phyloP scores from a whole-genome alignment of 2,797 vertebrate species.

The Phrynocephalus forsythii region DNA sequence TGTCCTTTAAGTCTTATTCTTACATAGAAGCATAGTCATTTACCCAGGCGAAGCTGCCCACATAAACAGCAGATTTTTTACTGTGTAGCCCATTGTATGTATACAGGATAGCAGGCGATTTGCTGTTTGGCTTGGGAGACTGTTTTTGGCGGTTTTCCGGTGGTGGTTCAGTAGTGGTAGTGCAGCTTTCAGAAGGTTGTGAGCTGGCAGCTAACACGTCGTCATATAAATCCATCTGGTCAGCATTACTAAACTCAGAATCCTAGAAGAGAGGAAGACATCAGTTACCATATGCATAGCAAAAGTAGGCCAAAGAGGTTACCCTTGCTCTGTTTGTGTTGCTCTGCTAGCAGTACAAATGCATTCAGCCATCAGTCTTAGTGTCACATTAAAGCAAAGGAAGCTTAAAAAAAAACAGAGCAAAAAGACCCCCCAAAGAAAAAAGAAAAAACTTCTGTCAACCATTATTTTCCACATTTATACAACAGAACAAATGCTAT shows the following conservation, averaged over 20 bases:
- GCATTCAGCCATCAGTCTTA: background rate
- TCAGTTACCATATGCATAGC: background rate
- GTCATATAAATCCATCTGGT: slow-evolving; percentile 93
- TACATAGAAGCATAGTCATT: slow-evolving; percentile 82
- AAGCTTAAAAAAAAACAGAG: background rate
- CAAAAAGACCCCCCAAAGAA: too few species aligned
- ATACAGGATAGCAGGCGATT: slow-evolving; percentile 77
- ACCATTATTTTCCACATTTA: background rate
- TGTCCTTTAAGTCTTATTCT: slow-evolving; percentile 38
- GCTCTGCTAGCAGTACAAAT: background rate
- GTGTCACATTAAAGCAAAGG: background rate
- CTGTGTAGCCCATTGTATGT: slow-evolving; percentile 77
- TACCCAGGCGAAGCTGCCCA: slow-evolving; percentile 96
- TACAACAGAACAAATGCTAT: background rate
- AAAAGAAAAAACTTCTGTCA: too few species aligned
- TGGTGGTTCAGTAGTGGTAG: slow-evolving; percentile 56
- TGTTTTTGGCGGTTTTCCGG: slow-evolving; percentile 73
- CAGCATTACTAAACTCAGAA: slow-evolving; percentile 84
- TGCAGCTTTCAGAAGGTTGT: slow-evolving; percentile 78
- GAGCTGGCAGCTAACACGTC: slow-evolving; percentile 89
- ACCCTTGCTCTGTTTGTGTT: background rate
- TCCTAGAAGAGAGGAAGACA: slow-evolving; percentile 70
- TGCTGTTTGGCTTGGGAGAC: slow-evolving; percentile 74
- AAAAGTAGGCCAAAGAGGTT: background rate
- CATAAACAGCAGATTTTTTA: slow-evolving; percentile 85